Percentiles rank a stretch among this genome's conserved stretches.
Conservation (phyloP, 2,113 vertebrate species). For the Chamaetylas fuelleborni region DNA sequence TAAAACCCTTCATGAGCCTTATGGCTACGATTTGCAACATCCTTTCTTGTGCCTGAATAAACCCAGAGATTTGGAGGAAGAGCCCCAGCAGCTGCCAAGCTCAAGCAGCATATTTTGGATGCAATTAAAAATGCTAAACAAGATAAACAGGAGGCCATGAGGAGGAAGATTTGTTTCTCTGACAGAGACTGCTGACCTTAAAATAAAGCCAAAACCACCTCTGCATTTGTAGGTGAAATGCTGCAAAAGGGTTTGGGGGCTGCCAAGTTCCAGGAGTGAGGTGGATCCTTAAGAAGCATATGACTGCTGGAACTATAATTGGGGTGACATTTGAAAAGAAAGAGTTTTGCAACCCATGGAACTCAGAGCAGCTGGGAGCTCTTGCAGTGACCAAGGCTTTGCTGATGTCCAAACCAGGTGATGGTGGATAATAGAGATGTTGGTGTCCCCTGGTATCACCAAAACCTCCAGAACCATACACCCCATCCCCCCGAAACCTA, state of each 20-base stretch:
- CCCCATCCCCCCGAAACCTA: neutral
- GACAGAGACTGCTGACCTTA: neutral
- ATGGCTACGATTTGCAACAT: neutral
- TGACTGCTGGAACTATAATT: accelerated
- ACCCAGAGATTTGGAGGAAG: neutral
- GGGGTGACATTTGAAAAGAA: neutral
- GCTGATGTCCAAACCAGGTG: neutral
- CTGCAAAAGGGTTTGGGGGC: neutral
- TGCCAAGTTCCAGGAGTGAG: neutral
- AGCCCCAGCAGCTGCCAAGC: neutral
- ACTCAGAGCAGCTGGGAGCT: neutral
- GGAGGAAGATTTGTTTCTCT: neutral
- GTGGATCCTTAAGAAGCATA: neutral
- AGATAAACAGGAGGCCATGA: neutral
- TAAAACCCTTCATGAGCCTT: neutral
- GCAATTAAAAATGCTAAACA: neutral
- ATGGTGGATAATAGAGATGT: accelerated
- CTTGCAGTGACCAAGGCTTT: neutral
- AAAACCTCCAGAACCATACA: neutral
- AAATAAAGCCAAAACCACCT: neutral
- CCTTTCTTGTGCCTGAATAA: neutral
- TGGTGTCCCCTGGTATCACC: neutral
- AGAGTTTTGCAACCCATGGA: neutral
- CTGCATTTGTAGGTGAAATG: accelerated
- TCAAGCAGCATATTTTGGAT: neutral